Percentiles rank a stretch among this genome's conserved stretches.
These are phyloP conservation scores for Macrobrachium nipponense DNA, from an alignment of 1,140 invertebrate genomes.

Conservation along the genomic window DNA sequence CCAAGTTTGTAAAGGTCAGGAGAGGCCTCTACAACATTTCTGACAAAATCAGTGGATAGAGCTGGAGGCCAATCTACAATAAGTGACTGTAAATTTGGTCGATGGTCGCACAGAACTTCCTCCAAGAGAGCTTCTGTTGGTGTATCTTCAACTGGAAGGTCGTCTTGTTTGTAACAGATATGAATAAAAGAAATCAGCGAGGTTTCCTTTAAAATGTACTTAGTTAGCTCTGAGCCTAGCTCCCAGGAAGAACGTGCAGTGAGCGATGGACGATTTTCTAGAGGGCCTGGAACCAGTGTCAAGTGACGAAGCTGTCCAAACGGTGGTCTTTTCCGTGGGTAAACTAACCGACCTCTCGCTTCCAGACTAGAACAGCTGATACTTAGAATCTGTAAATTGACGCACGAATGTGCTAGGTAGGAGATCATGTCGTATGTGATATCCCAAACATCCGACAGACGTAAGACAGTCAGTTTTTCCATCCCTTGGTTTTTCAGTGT, in stretches of 20 bases:
- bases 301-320: constrained; percentile 29
- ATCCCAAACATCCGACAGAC: constrained; percentile 47
- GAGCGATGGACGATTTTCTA: constrained; percentile 23
- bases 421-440: constrained; percentile 44
- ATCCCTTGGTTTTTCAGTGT: constrained; percentile 3
- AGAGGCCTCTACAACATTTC: constrained; percentile 16
- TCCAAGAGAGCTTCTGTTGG: constrained; percentile 25
- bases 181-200: constrained; percentile 8
- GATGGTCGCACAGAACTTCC: constrained; percentile 2
- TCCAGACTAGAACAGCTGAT: constrained; percentile 37
- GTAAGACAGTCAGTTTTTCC: constrained; percentile 26
- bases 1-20: constrained; percentile 36
- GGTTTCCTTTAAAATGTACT: constrained; percentile 26
- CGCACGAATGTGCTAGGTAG: constrained; percentile 22
- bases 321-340: not conserved
- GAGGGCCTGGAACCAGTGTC: constrained; percentile 15
- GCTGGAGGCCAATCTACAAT: constrained; percentile 37
- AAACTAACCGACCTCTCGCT: constrained; percentile 11
- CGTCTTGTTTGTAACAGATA: constrained; percentile 26
- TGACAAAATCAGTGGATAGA: constrained; percentile 11
- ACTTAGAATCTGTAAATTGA: constrained; percentile 32
- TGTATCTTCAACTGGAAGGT: not conserved
- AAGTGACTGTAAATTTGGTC: constrained; percentile 13
- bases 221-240: constrained; percentile 30
- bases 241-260: constrained; percentile 35